These are phyloP conservation scores for Saimiri boliviensis DNA, from an alignment of 2,113 vertebrate species.

Conservation along the genomic window DNA sequence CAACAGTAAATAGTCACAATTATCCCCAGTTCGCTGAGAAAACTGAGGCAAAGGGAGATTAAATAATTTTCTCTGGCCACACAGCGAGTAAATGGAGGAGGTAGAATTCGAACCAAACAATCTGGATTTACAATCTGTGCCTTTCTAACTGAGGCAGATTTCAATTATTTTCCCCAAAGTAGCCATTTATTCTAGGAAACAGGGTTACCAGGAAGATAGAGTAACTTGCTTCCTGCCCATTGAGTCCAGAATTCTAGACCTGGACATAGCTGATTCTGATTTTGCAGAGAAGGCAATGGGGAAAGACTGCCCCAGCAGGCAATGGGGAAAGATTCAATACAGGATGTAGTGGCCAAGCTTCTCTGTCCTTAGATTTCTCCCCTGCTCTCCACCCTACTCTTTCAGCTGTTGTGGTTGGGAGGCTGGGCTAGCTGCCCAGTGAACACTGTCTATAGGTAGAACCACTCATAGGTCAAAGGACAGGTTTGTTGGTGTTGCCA, in stretches of 20 bases:
- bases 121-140: background rate
- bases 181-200: background rate
- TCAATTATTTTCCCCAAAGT: background rate
- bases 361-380: background rate
- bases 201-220: background rate
- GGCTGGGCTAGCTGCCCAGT: background rate
- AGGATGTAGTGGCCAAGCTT: no score
- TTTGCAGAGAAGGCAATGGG: background rate
- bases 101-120: background rate
- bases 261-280: background rate
- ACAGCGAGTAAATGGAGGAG: background rate
- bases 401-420: background rate
- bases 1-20: background rate
- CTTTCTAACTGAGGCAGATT: background rate
- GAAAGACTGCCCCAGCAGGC: background rate
- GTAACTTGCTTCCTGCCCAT: background rate
- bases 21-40: background rate
- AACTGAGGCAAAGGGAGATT: background rate
- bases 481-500: background rate
- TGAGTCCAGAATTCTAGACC: background rate
- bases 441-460: background rate
- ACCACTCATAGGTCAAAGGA: background rate
- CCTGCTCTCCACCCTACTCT: background rate
- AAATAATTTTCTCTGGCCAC: background rate
- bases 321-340: background rate